These are phyloP conservation scores for Caenorhabditis sp. DNA, from an alignment of 2,888 invertebrate genomes.

Conservation along the genomic window DNA sequence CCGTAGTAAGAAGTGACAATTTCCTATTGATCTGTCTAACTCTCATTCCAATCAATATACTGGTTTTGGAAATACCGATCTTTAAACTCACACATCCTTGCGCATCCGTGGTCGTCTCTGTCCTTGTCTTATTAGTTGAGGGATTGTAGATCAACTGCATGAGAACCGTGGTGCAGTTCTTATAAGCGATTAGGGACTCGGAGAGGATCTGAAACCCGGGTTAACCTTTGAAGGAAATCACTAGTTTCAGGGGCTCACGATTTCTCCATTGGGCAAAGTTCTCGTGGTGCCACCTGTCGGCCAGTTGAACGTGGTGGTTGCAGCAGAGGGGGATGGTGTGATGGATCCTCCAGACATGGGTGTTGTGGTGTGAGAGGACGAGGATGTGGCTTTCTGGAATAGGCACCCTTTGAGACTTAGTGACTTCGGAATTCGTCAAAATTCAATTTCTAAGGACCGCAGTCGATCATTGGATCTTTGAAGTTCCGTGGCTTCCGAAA, in stretches of 20 bases:
- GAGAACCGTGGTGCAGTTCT: constrained; percentile 41
- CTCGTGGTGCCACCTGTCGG: constrained; percentile 46
- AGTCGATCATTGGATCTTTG: no score
- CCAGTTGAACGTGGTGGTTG: constrained; percentile 36
- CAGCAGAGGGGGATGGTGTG: neutral
- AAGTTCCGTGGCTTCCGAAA: no score
- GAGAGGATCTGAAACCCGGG: constrained; percentile 30
- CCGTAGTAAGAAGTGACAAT: no score
- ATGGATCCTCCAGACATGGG: no score
- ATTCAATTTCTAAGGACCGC: no score
- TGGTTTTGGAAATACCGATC: neutral
- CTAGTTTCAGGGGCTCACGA: constrained; percentile 1
- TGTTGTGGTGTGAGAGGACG: no score
- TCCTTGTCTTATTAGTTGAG: constrained; percentile 23
- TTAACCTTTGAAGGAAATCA: no score
- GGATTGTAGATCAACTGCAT: constrained; percentile 30
- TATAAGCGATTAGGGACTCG: constrained; percentile 15
- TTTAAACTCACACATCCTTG: constrained; percentile 44
- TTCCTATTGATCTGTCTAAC: no score
- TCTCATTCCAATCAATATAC: no score
- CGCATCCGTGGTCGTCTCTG: constrained; percentile 22
- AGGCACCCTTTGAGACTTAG: no score
- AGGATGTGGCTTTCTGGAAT: no score
- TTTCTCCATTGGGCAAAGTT: constrained; percentile 29
- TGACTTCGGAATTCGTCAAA: no score